Evolutionary conservation across 2,888 invertebrate genomes (phyloP).

Genomic region (Lydus trimaculatus): DNA sequence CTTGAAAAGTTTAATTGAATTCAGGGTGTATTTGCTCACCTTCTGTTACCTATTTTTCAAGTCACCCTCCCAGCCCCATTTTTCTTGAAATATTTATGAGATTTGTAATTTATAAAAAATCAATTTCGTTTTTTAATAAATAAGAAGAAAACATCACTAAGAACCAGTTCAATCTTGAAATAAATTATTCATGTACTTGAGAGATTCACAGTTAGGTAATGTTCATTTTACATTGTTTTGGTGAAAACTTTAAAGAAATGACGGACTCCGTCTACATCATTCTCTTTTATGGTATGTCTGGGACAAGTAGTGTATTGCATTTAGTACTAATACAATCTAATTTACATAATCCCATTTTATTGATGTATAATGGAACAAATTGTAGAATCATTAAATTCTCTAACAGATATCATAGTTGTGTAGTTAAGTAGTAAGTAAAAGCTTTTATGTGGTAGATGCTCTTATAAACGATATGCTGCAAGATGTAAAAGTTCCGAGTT

Average conservation of each 20-base stretch:
- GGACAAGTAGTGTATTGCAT: conserved; percentile 10
- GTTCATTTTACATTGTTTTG: conserved; percentile 32
- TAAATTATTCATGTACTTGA: conserved; percentile 35
- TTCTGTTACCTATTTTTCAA: background rate
- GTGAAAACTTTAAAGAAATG: conserved; percentile 31
- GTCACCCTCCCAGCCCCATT: background rate
- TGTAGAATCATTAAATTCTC: background rate
- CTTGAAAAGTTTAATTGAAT: conserved; percentile 15
- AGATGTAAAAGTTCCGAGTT: conserved; percentile 6
- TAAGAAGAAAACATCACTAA: background rate
- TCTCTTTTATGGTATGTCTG: conserved; percentile 15
- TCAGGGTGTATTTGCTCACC: conserved; percentile 1
- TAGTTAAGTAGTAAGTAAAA: background rate
- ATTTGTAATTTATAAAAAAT: no score
- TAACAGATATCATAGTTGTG: background rate
- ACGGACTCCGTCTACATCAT: conserved; percentile 18
- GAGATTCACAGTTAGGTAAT: conserved; percentile 22
- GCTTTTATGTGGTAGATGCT: background rate
- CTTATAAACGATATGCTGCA: background rate
- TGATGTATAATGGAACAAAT: background rate
- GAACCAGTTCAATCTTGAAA: conserved; percentile 22
- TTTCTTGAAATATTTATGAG: background rate
- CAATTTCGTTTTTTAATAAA: no score
- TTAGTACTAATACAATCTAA: conserved; percentile 17
- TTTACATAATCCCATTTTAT: conserved; percentile 28